Conservation (phyloP, 2,888 invertebrate genomes). For the Ypsolopha sequella region DNA sequence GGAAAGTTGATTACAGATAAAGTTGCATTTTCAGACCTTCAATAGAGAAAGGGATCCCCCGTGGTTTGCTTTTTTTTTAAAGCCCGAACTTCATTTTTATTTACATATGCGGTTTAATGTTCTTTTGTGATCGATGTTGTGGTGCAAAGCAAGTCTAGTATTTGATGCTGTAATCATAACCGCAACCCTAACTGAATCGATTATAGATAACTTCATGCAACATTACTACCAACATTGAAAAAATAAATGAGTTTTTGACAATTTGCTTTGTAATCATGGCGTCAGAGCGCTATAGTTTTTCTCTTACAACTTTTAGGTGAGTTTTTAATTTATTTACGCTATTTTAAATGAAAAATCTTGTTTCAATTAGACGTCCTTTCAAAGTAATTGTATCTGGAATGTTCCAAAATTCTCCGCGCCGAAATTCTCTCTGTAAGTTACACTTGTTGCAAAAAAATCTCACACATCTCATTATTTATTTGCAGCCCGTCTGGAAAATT, state of each 20-base stretch:
- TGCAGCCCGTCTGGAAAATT: constrained; percentile 98
- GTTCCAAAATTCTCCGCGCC: constrained; percentile 8
- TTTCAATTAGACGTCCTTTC: constrained; percentile 12
- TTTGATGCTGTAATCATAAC: neutral
- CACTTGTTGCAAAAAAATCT: constrained; percentile 9
- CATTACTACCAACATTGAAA: neutral
- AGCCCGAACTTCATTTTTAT: no score
- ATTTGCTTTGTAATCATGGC: constrained; percentile 83
- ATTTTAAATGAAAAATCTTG: constrained; percentile 17
- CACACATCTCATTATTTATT: constrained; percentile 25
- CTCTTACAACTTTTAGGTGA: constrained; percentile 82
- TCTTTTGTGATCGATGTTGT: neutral
- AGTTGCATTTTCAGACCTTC: no score
- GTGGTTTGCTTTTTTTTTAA: no score
- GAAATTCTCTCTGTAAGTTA: neutral
- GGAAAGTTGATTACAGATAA: no score
- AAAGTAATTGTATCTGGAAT: neutral
- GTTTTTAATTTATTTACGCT: constrained; percentile 25
- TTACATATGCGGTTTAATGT: no score
- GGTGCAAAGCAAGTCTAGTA: neutral
- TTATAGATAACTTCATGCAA: neutral
- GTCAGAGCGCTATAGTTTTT: constrained; percentile 97
- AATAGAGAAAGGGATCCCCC: no score
- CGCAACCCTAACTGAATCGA: neutral
- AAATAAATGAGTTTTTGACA: constrained; percentile 16